Conservation (phyloP, 2,113 vertebrate genomes). For the Tenrec ecaudatus region DNA sequence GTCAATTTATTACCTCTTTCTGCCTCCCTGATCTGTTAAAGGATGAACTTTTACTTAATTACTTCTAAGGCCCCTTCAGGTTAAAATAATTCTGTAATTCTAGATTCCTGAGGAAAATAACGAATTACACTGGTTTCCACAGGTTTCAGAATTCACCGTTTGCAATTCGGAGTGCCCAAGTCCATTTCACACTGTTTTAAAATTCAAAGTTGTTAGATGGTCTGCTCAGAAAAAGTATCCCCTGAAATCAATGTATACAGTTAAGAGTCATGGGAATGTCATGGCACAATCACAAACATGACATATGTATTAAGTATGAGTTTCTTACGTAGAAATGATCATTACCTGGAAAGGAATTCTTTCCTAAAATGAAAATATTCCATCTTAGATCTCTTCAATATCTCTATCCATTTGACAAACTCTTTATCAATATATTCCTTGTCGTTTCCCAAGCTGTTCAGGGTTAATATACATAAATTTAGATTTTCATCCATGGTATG, state of each 20-base stretch:
- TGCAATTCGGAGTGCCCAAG: neutral
- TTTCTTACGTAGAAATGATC: constrained; percentile 21
- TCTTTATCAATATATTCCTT: constrained; percentile 90
- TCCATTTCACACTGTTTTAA: neutral
- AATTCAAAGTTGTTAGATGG: neutral
- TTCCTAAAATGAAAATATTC: constrained; percentile 89
- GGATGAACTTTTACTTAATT: neutral
- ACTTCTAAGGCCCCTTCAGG: neutral
- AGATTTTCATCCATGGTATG: constrained; percentile 86
- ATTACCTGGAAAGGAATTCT: constrained; percentile 90
- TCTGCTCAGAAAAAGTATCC: neutral
- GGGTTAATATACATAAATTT: constrained; percentile 86
- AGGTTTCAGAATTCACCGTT: constrained; percentile 15
- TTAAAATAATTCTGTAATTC: constrained; percentile 33
- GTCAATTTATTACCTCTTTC: neutral
- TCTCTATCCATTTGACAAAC: constrained; percentile 89
- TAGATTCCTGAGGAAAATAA: constrained; percentile 37
- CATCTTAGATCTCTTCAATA: constrained; percentile 90
- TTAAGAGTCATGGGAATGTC: neutral
- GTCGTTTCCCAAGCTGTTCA: constrained; percentile 90
- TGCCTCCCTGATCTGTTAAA: neutral
- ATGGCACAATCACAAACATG: neutral
- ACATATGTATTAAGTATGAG: neutral
- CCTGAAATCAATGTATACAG: neutral
- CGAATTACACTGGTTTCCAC: neutral